Evolutionary conservation across 2,888 invertebrate species (phyloP).

Genomic region (Caenorhabditis becei): DNA sequence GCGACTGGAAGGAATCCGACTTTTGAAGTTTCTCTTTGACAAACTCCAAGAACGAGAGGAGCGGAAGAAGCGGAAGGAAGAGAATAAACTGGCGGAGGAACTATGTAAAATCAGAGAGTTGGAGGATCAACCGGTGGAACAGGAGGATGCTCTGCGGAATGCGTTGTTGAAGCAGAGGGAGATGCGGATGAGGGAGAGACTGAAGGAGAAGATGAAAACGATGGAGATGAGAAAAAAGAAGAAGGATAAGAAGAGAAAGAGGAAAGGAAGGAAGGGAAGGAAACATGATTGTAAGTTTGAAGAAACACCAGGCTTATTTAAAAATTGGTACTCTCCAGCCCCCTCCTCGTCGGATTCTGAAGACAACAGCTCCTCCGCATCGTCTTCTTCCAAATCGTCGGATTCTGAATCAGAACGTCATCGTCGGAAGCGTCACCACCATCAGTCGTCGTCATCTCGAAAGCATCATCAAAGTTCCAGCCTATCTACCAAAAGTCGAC

Average conservation of each 20-base stretch:
- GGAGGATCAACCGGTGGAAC: constrained; percentile 52
- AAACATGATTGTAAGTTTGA: constrained; percentile 44
- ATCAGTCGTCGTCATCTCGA: background rate
- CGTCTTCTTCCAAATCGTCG: too few species aligned
- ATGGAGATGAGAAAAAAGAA: constrained; percentile 14
- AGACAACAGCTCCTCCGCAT: too few species aligned
- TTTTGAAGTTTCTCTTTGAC: constrained; percentile 68
- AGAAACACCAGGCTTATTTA: too few species aligned
- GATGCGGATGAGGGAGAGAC: constrained; percentile 63
- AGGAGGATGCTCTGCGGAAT: constrained; percentile 65
- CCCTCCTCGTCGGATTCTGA: background rate
- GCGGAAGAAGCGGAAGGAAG: constrained; percentile 55
- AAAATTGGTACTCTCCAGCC: too few species aligned
- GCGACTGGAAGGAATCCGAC: constrained; percentile 62
- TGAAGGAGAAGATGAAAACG: constrained; percentile 57
- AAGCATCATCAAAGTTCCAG: too few species aligned
- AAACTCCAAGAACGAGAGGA: constrained; percentile 67
- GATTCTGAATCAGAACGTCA: background rate
- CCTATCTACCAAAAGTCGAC: background rate
- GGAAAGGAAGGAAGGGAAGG: constrained; percentile 7
- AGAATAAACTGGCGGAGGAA: constrained; percentile 56
- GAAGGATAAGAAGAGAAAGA: constrained; percentile 21
- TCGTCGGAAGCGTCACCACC: background rate
- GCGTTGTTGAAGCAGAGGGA: constrained; percentile 67
- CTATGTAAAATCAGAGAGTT: constrained; percentile 59